Conservation (phyloP, 2,888 invertebrate genomes). For the Craniophora ligustri region DNA sequence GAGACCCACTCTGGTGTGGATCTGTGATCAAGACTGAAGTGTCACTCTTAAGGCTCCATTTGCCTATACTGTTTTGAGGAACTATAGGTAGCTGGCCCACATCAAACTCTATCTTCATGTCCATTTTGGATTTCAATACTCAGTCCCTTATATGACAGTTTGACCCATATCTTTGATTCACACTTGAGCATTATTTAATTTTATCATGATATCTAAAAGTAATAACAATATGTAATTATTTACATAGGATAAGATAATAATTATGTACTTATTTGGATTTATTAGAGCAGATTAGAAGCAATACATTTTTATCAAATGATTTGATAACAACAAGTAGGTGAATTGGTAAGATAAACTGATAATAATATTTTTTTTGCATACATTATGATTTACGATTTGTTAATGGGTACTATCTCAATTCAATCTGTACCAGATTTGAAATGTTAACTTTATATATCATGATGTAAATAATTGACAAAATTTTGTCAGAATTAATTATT, state of each 20-base stretch:
- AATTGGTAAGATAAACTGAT: too few relatives aligned
- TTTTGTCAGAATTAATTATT: too few relatives aligned
- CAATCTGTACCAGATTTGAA: too few relatives aligned
- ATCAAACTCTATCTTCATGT: slow-evolving; percentile 57
- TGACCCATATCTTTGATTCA: slow-evolving; percentile 36
- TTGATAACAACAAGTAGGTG: too few relatives aligned
- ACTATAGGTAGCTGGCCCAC: slow-evolving; percentile 20
- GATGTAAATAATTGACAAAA: too few relatives aligned
- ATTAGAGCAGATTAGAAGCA: too few relatives aligned
- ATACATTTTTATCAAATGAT: too few relatives aligned
- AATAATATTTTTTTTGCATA: too few relatives aligned
- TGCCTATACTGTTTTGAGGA: slow-evolving; percentile 40
- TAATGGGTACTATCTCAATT: too few relatives aligned
- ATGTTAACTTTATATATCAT: too few relatives aligned
- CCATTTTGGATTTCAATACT: slow-evolving; percentile 48
- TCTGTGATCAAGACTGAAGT: slow-evolving; percentile 59
- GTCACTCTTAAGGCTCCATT: slow-evolving; percentile 60
- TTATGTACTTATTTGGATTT: neutral
- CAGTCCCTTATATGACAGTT: too few relatives aligned
- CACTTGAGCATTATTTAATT: slow-evolving; percentile 18
- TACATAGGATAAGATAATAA: neutral
- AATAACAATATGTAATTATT: slow-evolving; percentile 2
- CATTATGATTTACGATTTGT: too few relatives aligned
- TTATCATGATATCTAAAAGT: slow-evolving; percentile 31
- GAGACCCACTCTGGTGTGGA: slow-evolving; percentile 65